Evolutionary conservation across 2,888 invertebrate species (phyloP).

Genomic region (Epinotia nisella): DNA sequence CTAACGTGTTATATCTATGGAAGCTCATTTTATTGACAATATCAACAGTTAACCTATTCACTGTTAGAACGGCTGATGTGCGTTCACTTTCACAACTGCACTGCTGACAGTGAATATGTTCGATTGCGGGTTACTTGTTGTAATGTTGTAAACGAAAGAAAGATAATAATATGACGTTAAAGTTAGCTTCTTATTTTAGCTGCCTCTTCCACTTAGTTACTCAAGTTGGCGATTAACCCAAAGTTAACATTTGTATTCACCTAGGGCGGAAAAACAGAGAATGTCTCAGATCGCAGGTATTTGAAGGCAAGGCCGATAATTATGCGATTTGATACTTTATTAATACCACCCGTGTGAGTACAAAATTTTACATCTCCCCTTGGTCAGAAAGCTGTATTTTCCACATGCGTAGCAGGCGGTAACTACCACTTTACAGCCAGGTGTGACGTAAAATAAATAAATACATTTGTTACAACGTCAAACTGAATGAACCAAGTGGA

Average conservation of each 20-base stretch:
- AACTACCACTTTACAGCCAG: too few species aligned
- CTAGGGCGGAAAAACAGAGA: too few species aligned
- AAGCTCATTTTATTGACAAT: slow-evolving; percentile 13
- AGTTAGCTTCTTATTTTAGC: background rate
- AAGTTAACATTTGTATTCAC: background rate
- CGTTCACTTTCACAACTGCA: background rate
- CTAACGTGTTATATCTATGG: background rate
- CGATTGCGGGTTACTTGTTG: background rate
- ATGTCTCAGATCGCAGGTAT: too few species aligned
- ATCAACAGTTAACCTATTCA: background rate
- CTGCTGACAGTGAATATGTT: background rate
- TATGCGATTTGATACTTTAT: too few species aligned
- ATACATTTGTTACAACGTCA: background rate
- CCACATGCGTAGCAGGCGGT: too few species aligned
- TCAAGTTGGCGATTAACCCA: background rate
- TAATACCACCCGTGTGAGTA: too few species aligned
- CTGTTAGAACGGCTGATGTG: background rate
- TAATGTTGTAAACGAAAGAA: slow-evolving; percentile 2
- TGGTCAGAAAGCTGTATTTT: too few species aligned
- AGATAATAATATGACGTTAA: background rate
- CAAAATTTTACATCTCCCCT: too few species aligned
- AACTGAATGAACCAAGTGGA: background rate
- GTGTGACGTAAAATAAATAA: background rate
- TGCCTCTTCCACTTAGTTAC: background rate
- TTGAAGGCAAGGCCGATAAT: too few species aligned